Base-by-base conservation (phyloP, 2,888 invertebrate genomes). In the Ectropis crepuscularia region DNA sequence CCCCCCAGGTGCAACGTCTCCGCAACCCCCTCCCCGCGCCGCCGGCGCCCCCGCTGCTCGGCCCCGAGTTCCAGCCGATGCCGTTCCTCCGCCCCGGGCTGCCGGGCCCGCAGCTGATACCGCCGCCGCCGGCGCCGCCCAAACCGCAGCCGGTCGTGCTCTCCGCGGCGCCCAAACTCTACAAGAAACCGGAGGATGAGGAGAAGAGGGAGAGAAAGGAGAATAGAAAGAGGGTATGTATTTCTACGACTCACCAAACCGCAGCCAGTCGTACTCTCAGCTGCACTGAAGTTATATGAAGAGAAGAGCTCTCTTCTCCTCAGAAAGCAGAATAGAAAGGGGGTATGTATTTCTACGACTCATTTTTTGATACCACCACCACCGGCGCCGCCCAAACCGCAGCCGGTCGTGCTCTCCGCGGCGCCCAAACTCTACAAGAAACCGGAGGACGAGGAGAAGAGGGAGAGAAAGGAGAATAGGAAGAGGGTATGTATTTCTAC, bases 391-490 rank as follows among this genome's bases (percentile, higher is more conserved):
- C 90, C 91, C 2, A 92, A 92, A 61, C 87, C 92, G 0, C 94
- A 94, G 72, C 95, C 95, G 0, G 94, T 95, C 0, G 95, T 96
- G 0, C 89, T 96, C 0, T 95, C 95, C 10, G 95, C 95, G 11
- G 96, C 96, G 10, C 96, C 96, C 0, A 95, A 95, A 69, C 82
- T 96, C 0, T 96, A 96, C 76, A 94, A 94, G 70, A 92, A 94
- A 71, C 82, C 85, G 68, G 94, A 81, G 61, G 88, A 88, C 28
- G 88, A 87, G 0, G 83, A 83, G 36, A 88, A 84, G 57, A 87
- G 85, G 41, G 87, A 89, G 5, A 87, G 84, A 46, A 83, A 80
- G 61, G 58, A 54, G 16, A 58, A 61, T 16, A 58, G 54, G 39
- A 60, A 57, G 47, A 50, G 57, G 60, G 64, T 63, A 50, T 28